These are phyloP conservation scores for Lymantria dispar DNA, from an alignment of 2,888 invertebrate genomes.

Conservation along the genomic window DNA sequence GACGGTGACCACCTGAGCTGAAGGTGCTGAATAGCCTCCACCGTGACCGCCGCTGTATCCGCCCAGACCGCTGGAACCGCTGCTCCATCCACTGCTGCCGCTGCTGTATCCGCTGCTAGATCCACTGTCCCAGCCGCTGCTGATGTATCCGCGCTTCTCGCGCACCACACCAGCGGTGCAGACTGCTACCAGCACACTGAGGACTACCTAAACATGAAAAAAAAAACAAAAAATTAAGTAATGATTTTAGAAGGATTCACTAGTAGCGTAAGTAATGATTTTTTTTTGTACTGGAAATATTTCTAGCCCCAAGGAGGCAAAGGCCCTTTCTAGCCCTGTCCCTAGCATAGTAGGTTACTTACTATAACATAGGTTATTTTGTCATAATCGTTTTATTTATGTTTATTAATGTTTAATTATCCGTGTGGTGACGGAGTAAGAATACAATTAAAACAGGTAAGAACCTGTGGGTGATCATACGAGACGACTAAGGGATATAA, in stretches of 20 bases:
- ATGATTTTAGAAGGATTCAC: background rate
- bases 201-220: constrained; percentile 1
- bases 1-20: constrained; percentile 40
- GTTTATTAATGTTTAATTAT: too few species aligned
- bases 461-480: too few species aligned
- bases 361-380: too few species aligned
- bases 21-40: constrained; percentile 28
- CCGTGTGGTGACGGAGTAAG: too few species aligned
- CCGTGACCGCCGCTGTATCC: constrained; percentile 7
- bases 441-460: too few species aligned
- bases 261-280: background rate
- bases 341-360: too few species aligned
- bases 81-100: background rate
- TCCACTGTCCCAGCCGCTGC: background rate
- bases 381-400: too few species aligned
- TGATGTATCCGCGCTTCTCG: constrained; percentile 26
- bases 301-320: too few species aligned
- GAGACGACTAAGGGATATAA: too few species aligned
- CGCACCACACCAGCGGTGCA: constrained; percentile 20
- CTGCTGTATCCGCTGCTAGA: constrained; percentile 5
- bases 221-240: background rate
- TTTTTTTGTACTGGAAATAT: background rate
- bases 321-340: too few species aligned
- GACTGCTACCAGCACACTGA: constrained; percentile 8
- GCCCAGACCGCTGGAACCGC: constrained; percentile 4